Conservation (phyloP, 92 coral and sea anemone genomes). For the Galaxea fascicularis region DNA sequence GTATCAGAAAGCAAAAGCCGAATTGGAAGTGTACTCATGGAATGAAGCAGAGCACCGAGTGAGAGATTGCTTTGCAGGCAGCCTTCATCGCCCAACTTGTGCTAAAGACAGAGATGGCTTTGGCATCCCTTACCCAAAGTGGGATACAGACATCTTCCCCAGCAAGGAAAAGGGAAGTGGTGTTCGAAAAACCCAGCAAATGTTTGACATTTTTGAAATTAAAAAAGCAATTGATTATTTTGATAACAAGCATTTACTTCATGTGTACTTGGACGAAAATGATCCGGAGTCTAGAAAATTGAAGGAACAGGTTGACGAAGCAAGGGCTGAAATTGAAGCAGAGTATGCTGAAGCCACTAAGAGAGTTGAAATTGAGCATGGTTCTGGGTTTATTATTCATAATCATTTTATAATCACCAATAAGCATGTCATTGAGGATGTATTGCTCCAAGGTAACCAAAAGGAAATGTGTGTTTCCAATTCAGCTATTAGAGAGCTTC, state of each 20-base stretch:
- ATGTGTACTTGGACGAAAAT: not conserved
- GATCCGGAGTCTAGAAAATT: not conserved
- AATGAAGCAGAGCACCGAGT: constrained; percentile 3
- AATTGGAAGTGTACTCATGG: not conserved
- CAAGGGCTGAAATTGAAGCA: not conserved
- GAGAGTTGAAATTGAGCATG: constrained; percentile 22
- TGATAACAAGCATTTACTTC: not conserved
- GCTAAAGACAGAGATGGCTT: constrained; percentile 9
- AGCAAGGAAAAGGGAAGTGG: not conserved
- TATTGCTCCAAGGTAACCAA: too few relatives aligned
- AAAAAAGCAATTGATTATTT: not conserved
- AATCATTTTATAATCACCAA: constrained; percentile 10
- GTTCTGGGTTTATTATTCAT: constrained; percentile 15
- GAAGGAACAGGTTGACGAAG: not conserved
- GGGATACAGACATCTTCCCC: not conserved
- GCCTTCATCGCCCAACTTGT: too few relatives aligned
- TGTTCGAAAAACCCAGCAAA: not conserved
- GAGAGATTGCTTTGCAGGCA: not conserved
- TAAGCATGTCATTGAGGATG: constrained; percentile 9
- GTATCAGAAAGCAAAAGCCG: not conserved
- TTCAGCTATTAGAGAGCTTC: not conserved
- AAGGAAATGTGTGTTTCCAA: not conserved
- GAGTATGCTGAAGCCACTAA: not conserved
- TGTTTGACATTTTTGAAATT: constrained; percentile 17
- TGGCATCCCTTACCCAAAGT: too few relatives aligned